Percentiles rank a stretch among this genome's conserved stretches.
phyloP scores from a whole-genome alignment of 2,888 invertebrate genomes.

The Tuta absoluta region DNA sequence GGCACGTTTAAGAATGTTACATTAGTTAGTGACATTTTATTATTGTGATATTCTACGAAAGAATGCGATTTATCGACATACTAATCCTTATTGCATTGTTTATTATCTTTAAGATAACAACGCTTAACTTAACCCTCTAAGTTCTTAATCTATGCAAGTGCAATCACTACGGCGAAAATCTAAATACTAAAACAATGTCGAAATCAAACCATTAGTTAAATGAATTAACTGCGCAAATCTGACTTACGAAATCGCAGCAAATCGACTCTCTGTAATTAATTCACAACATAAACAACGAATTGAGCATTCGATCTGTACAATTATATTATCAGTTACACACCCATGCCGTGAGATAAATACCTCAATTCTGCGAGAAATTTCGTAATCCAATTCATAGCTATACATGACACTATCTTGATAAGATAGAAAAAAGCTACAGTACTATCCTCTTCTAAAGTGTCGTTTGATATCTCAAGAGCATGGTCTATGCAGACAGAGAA shows the following conservation, averaged over 20 bases:
- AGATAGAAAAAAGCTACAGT: too few species aligned
- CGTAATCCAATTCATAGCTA: too few species aligned
- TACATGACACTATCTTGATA: too few species aligned
- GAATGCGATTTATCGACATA: background rate
- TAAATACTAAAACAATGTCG: background rate
- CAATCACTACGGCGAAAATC: background rate
- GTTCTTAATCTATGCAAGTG: background rate
- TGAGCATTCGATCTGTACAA: background rate
- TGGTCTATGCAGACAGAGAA: too few species aligned
- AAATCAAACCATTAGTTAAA: conserved; percentile 6
- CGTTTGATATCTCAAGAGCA: too few species aligned
- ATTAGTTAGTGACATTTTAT: background rate
- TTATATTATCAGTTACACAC: background rate
- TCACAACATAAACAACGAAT: background rate
- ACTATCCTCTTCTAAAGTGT: too few species aligned
- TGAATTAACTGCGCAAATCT: background rate
- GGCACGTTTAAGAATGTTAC: background rate
- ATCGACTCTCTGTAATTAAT: background rate
- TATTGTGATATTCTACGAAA: background rate
- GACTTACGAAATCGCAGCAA: background rate
- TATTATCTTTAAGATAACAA: too few species aligned
- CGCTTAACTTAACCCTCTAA: too few species aligned
- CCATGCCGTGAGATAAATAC: background rate
- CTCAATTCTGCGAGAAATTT: background rate
- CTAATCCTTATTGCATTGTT: background rate